Base-by-base conservation (phyloP, 2,113 vertebrate species). In the Martes martes region DNA sequence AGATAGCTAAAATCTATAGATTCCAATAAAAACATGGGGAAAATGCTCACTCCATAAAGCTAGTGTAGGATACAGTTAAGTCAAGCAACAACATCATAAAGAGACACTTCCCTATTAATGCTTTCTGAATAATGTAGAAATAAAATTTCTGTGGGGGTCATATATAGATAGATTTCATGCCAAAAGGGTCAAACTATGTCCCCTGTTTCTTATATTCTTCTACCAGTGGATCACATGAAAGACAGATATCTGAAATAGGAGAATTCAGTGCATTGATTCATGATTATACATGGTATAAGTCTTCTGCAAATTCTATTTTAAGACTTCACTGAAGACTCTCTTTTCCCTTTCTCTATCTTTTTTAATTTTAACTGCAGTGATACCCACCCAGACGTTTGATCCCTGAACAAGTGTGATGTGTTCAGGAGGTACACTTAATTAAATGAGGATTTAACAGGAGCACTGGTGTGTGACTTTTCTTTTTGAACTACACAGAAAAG, bases 371-470 rank as follows among this genome's bases (percentile, higher is more conserved):
- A 74, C 61, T 80, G n/a, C 84, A 90, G 28, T 52, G 4, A 11
- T 65, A 76, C 16, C 78, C 78, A 80, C 61, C 52, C 33, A 80
- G 61, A 76, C 16, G 0, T 96, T 93, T 96, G 88, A 93, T 95
- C 63, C 47, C 31, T 79, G 67, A 79, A 67, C 31, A 78, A 93
- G n/a, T 87, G 42, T 59, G 95, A 91, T 4, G 1, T 82, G 5
- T 80, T 98, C 39, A 74, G 90, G 47, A 82, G 61, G 55, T 80
- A 59, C 24, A 80, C 89, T 80, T 98, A 89, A 92, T 98, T 97
- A 98, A 95, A 93, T 79, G 88, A 94, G 79, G 78, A 96, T 95
- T 94, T 96, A 96, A 93, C 63, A 24, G 73, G 73, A 73, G 67
- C 55, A 93, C 7, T 89, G 63, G 9, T 63, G 74, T 91, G 33